Evolutionary conservation across 2,797 vertebrate species (phyloP), one percentile per base, ranked within the genome.

Genomic region (Notolabrus celidotus): DNA sequence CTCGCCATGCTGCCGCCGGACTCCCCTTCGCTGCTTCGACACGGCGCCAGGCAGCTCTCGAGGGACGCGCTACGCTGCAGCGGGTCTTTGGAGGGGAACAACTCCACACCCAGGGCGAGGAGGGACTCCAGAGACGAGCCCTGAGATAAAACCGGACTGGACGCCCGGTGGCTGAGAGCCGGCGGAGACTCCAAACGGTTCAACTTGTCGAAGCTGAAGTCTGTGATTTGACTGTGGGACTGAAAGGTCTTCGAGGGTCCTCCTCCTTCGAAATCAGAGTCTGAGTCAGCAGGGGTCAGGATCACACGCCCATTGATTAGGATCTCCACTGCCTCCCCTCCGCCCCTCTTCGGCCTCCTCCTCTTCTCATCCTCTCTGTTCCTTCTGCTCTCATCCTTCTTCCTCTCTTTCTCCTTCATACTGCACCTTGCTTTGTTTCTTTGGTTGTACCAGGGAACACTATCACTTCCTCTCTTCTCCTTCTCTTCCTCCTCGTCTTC

Each of bases 101-200:
- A 95, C 71, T 99, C 96, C 31, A 95, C 77, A 7, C 95, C 96
- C 41, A 81, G 89, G 76, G 95, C 83, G 43, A 96, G 95, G 23
- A 99, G 92, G 9, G 97, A 99, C 85, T 99, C 97, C 62, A 98
- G 74, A 7, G 97, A 99, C 41, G 97, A 98, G 56, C 94, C 94
- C 63, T 80, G 94, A 65, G 96, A 97, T 50, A 95, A 69, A 33
- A 89, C 70, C 9, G 94, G 84, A 73, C 89, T 76, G 9, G 89
- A 92, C 4, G 79, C 89, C 57, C 55, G 64, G 9, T n/a, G 64
- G 41, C 45, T 55, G 0, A 57, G 51, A 49, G 10, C 19, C 3
- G 77, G 77, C 9, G 67, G 70, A 4, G 69, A 77, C 49, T 81
- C 81, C 41, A 54, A n/a, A 60, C 49, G 34, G 0, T 8, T 58